Evolutionary conservation across 2,888 invertebrate genomes (phyloP).

Genomic region (Hyppa rectilinea): DNA sequence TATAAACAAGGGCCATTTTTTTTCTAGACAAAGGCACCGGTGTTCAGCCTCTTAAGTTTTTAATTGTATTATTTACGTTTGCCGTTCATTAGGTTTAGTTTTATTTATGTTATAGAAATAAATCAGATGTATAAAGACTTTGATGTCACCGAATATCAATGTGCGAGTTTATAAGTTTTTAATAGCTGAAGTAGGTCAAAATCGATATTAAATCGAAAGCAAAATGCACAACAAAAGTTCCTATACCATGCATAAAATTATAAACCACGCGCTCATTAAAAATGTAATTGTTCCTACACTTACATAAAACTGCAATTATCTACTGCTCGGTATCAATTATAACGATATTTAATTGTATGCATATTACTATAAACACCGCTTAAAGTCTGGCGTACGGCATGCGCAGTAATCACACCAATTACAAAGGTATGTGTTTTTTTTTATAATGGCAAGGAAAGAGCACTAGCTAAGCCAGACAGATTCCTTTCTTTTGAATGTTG

Average conservation of each 20-base stretch:
- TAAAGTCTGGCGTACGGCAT: conserved; percentile 16
- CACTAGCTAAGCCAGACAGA: conserved; percentile 6
- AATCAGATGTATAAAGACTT: conserved; percentile 52
- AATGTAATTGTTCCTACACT: conserved; percentile 22
- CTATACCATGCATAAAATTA: conserved; percentile 1
- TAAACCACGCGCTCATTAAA: conserved; percentile 28
- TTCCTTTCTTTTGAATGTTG: conserved; percentile 42
- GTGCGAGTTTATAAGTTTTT: background rate
- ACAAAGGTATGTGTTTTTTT: conserved; percentile 34
- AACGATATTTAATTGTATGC: conserved; percentile 27
- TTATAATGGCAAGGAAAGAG: conserved; percentile 22
- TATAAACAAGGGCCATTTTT: conserved; percentile 84
- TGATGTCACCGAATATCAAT: conserved; percentile 49
- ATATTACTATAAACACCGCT: conserved; percentile 28
- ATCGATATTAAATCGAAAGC: background rate
- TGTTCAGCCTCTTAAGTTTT: conserved; percentile 67
- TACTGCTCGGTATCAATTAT: conserved; percentile 35
- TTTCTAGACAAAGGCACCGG: conserved; percentile 79
- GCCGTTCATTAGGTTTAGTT: conserved; percentile 34
- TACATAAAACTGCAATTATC: conserved; percentile 27
- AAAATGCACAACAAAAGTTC: conserved; percentile 1
- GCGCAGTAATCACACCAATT: conserved; percentile 32
- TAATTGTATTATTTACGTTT: conserved; percentile 61
- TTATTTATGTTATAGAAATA: conserved; percentile 52
- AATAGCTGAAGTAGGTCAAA: too few species aligned